phyloP scores from a whole-genome alignment of 1,140 invertebrate species.

The Leptestheria dahalacensis region DNA sequence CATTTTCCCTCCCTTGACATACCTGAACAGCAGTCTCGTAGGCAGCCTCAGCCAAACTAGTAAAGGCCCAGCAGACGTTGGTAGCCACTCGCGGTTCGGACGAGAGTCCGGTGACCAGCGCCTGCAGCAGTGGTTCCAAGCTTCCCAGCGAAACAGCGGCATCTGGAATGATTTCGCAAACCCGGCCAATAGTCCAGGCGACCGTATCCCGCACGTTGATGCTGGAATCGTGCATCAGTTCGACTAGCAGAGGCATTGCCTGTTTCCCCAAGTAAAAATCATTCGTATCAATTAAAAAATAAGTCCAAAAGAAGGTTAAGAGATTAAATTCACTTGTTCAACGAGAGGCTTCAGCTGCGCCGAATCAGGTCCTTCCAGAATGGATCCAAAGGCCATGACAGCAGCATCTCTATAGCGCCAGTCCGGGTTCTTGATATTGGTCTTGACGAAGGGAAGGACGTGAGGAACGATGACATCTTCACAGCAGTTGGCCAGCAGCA shows the following conservation, averaged over 20 bases:
- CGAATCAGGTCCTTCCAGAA: conserved; percentile 82
- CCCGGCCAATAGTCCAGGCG: conserved; percentile 94
- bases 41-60: conserved; percentile 89
- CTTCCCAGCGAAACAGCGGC: conserved; percentile 52
- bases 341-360: conserved; percentile 78
- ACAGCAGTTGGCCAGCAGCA: conserved; percentile 91
- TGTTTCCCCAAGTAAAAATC: too few species aligned
- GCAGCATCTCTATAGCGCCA: conserved; percentile 95
- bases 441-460: conserved; percentile 92
- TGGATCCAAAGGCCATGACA: conserved; percentile 94
- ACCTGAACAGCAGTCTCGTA: conserved; percentile 53
- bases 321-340: conserved; percentile 52
- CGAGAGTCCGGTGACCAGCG: conserved; percentile 46
- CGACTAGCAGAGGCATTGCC: conserved; percentile 87
- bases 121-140: conserved; percentile 56
- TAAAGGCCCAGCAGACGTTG: conserved; percentile 99
- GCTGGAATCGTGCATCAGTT: conserved; percentile 79
- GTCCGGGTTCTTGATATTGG: conserved; percentile 82
- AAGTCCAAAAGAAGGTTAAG: too few species aligned
- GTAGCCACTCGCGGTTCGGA: conserved; percentile 90
- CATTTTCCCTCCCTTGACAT: too few species aligned
- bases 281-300: too few species aligned
- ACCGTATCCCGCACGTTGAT: conserved; percentile 92
- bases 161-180: conserved; percentile 93
- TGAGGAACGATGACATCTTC: conserved; percentile 92